Conservation (phyloP, 2,888 invertebrate genomes). For the Xestia xanthographa region DNA sequence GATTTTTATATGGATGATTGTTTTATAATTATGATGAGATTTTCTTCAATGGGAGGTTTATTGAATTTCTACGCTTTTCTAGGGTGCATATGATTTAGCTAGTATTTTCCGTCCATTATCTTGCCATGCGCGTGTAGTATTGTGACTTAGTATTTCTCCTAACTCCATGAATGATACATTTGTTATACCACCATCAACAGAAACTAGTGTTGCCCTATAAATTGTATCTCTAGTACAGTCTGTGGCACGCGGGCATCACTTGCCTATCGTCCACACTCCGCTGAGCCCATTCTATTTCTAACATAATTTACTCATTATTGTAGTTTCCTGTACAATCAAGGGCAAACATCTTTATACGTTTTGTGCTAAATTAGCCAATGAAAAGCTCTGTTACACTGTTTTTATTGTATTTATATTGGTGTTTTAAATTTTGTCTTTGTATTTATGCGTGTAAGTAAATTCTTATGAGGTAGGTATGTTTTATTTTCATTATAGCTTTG, state of each 20-base stretch:
- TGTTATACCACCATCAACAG: background rate
- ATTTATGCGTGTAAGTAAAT: background rate
- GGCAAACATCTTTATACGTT: background rate
- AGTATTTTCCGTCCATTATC: background rate
- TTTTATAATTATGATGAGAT: background rate
- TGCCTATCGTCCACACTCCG: constrained; percentile 13
- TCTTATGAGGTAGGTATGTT: background rate
- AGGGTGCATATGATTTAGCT: background rate
- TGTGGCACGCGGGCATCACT: background rate
- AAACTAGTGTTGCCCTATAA: too few relatives aligned
- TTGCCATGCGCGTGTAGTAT: background rate
- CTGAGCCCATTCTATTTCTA: constrained; percentile 11
- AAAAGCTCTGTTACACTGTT: background rate
- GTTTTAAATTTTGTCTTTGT: background rate
- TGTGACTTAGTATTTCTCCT: background rate
- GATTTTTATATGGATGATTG: background rate
- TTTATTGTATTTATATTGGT: background rate
- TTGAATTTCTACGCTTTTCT: background rate
- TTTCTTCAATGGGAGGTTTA: background rate
- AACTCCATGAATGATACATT: background rate
- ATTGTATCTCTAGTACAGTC: too few relatives aligned
- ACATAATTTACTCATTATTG: constrained; percentile 2
- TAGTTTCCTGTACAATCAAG: constrained; percentile 28
- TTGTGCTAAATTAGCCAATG: background rate
- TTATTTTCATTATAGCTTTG: background rate